Evolutionary conservation across 2,113 vertebrate genomes (phyloP).

Genomic region (Mobula hypostoma): DNA sequence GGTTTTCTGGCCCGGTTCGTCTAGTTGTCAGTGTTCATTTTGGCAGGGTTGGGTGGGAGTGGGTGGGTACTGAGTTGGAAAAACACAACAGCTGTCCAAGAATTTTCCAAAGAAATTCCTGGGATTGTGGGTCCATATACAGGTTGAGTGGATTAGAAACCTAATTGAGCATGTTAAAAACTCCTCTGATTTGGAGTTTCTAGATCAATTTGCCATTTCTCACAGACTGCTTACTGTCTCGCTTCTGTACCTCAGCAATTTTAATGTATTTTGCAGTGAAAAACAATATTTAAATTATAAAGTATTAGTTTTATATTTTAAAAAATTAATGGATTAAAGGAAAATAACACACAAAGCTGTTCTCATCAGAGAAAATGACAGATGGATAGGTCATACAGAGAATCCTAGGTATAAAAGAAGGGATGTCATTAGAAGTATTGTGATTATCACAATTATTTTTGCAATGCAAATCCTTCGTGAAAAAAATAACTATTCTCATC

Average conservation of each 20-base stretch:
- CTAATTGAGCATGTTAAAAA: conserved; percentile 15
- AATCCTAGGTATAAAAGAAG: not conserved
- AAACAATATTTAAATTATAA: not conserved
- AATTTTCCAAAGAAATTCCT: not conserved
- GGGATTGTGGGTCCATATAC: not conserved
- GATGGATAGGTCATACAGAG: not conserved
- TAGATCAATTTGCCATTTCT: not conserved
- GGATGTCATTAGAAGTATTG: not conserved
- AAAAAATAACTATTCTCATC: not conserved
- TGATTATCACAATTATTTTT: conserved; percentile 34
- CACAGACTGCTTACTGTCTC: not conserved
- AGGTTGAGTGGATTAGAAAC: not conserved
- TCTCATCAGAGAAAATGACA: conserved; percentile 27
- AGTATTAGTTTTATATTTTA: not conserved
- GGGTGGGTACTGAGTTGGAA: not conserved
- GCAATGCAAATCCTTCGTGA: not conserved
- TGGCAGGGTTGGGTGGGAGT: not conserved
- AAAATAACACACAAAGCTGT: not conserved
- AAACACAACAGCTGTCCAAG: not conserved
- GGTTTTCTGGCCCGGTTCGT: not conserved
- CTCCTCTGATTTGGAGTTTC: not conserved
- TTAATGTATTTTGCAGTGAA: conserved; percentile 19
- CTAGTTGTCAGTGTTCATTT: not conserved
- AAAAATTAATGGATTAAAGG: conserved; percentile 1
- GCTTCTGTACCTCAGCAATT: conserved; percentile 18